phyloP scores from a whole-genome alignment of 2,113 vertebrate genomes.

The Tapirus terrestris region DNA sequence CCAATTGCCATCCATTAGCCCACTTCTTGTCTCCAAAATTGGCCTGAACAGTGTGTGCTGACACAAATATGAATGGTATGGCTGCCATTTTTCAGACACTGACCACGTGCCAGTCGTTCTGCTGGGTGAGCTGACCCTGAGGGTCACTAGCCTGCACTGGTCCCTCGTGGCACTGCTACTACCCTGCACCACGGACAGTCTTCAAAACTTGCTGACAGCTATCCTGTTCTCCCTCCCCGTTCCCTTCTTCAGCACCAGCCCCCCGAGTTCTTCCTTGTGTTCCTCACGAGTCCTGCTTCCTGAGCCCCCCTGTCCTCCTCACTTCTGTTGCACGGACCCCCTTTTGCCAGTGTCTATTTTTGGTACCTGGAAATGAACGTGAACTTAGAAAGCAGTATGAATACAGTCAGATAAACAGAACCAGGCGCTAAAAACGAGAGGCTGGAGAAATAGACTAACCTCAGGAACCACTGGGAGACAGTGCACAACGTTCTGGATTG shows the following conservation, averaged over 20 bases:
- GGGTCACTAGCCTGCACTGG: background rate
- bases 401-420: background rate
- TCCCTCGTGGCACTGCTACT: rapidly evolving
- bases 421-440: background rate
- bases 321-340: background rate
- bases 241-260: background rate
- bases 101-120: background rate
- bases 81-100: background rate
- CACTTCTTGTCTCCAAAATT: background rate
- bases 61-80: rapidly evolving
- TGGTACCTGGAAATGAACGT: background rate
- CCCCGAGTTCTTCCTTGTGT: rapidly evolving
- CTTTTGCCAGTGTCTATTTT: background rate
- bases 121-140: background rate
- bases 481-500: background rate
- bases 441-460: background rate
- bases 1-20: background rate
- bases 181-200: rapidly evolving
- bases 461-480: background rate
- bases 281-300: background rate
- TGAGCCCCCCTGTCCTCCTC: background rate
- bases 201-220: background rate
- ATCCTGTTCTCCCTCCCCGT: too few species aligned
- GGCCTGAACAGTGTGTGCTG: rapidly evolving
- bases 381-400: background rate